Base-by-base conservation (phyloP, 2,797 vertebrate species). In the Acestrorhynchus altus region DNA sequence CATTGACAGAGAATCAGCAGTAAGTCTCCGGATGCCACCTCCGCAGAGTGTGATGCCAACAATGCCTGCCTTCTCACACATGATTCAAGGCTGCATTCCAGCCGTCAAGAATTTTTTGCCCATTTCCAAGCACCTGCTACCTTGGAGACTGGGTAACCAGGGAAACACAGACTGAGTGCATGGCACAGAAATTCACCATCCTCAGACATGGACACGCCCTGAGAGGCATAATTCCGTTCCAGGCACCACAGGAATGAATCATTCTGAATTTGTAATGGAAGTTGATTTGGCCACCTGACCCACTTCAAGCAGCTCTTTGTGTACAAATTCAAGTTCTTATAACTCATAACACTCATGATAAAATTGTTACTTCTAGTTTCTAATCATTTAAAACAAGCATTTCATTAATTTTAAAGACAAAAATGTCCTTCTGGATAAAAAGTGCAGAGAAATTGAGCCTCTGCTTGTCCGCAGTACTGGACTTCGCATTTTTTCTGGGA, bases 91-190 rank as follows among this genome's bases (percentile, higher is more conserved):
- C 76, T 82, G 83, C 78, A 82, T 84, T 85, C 84, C 81, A 83
- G 73, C 59, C 76, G 52, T 66, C 49, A 66, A 83, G 47, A 74
- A 54, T 49, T 83, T 83, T 63, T 82, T 57, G 67, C 52, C 64
- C 72, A 80, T 81, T 83, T 80, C 77, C 72, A 80, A 82, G 77
- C 85, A 87, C 83, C 84, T 88, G 86, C 87, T 87, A 82, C 83
- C 82, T 85, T 85, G 83, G 82, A 82, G 78, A 87, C 84, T 83
- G 73, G 63, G 83, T 86, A 80, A 81, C 80, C 76, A 85, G 74
- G 85, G 81, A 87, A 86, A 84, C 79, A 76, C 78, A 81, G 73
- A 64, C 68, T 64, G 74, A 52, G 65, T 52, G 54, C 49, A 61
- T 39, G 72, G 76, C 81, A 76, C 66, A 51, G 39, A 68, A 77